Conservation (phyloP, 2,113 vertebrate species). For the Todiramphus chloris region DNA sequence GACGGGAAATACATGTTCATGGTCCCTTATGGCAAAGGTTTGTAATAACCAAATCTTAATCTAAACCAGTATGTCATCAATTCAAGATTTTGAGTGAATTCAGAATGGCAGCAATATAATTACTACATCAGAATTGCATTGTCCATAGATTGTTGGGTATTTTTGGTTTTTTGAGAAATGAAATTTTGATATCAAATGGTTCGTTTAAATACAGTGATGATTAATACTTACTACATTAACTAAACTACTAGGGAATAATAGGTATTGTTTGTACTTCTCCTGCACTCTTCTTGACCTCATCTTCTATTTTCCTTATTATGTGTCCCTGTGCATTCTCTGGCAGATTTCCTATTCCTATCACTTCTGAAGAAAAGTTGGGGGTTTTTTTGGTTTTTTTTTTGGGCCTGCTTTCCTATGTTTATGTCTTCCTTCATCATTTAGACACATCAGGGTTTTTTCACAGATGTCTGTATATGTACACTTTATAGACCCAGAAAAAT, state of each 20-base stretch:
- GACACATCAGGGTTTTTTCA: background rate
- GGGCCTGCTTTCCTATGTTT: background rate
- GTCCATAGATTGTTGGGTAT: background rate
- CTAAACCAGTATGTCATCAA: background rate
- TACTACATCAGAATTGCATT: background rate
- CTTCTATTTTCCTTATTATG: background rate
- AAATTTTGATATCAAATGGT: background rate
- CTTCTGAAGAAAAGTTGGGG: background rate
- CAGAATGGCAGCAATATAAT: background rate
- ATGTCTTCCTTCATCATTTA: background rate
- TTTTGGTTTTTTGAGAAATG: background rate
- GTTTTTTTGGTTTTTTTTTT: background rate
- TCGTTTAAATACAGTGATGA: background rate
- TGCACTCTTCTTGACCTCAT: background rate
- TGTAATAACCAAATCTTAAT: background rate
- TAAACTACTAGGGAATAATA: background rate
- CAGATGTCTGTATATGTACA: background rate
- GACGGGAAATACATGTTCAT: background rate
- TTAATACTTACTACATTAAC: background rate
- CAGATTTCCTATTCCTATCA: background rate
- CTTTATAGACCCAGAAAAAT: background rate
- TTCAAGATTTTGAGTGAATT: background rate
- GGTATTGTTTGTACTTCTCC: background rate
- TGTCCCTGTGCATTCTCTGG: background rate
- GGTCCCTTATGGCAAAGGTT: background rate